Evolutionary conservation across 2,888 invertebrate genomes (phyloP).

Genomic region (Lottia scabra): DNA sequence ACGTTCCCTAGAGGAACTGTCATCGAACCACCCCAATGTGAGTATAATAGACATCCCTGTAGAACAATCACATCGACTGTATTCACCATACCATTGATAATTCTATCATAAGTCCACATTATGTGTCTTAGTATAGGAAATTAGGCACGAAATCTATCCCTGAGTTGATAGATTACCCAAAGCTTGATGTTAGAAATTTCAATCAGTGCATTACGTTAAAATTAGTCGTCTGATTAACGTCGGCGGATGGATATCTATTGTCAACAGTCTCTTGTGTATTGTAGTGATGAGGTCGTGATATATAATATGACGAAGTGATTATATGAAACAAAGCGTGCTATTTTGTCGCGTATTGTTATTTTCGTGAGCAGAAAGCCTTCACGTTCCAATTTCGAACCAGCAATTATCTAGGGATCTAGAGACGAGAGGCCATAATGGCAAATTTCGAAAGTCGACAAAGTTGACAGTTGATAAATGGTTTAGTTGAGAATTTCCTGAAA

Average conservation of each 20-base stretch:
- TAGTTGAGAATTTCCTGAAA: too few relatives aligned
- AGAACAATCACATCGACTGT: background rate
- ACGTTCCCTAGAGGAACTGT: too few relatives aligned
- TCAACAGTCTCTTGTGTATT: background rate
- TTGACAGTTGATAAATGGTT: too few relatives aligned
- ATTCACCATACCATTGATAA: background rate
- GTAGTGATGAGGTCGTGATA: conserved; percentile 1
- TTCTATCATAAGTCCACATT: background rate
- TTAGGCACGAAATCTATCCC: background rate
- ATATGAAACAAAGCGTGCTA: background rate
- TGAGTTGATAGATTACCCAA: background rate
- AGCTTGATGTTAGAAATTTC: background rate
- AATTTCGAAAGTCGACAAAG: too few relatives aligned
- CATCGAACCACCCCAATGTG: too few relatives aligned
- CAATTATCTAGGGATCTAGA: too few relatives aligned
- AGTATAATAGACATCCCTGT: background rate
- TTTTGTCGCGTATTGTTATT: background rate
- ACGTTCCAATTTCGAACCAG: too few relatives aligned
- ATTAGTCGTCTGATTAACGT: background rate
- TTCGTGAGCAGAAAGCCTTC: too few relatives aligned
- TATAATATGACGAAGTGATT: background rate
- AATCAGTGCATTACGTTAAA: background rate
- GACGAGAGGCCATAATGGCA: too few relatives aligned
- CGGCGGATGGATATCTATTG: background rate
- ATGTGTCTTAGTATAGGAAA: background rate